phyloP scores from a whole-genome alignment of 1,140 invertebrate genomes.

The Drosophila elegans region DNA sequence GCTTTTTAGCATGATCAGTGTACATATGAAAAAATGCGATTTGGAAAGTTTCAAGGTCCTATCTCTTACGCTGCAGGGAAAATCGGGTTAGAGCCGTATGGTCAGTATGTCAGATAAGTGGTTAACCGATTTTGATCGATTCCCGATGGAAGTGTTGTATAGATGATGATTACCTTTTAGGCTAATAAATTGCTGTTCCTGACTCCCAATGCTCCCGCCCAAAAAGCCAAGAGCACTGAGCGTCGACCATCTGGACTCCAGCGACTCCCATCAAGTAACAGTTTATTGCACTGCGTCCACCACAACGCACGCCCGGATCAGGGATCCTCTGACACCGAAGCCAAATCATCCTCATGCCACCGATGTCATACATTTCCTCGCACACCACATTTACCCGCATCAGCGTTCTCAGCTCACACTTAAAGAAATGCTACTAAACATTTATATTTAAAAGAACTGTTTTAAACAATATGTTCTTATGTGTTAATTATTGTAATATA shows the following conservation, averaged over 20 bases:
- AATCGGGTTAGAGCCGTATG: too few species aligned
- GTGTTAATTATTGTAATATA: too few species aligned
- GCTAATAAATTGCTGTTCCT: neutral
- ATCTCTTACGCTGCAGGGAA: too few species aligned
- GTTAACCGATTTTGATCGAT: too few species aligned
- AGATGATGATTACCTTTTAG: too few species aligned
- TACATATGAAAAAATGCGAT: too few species aligned
- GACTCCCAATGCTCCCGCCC: neutral
- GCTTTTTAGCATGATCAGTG: too few species aligned
- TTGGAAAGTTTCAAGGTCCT: too few species aligned
- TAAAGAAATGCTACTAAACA: neutral
- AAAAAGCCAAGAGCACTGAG: conserved; percentile 3
- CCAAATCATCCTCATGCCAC: conserved; percentile 32
- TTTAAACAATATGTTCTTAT: too few species aligned
- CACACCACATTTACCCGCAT: conserved; percentile 8
- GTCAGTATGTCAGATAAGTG: too few species aligned
- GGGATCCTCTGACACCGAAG: neutral
- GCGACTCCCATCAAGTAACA: conserved; percentile 76
- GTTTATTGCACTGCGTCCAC: conserved; percentile 68
- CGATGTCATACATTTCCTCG: conserved; percentile 43
- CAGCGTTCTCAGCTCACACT: conserved; percentile 1
- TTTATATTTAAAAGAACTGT: too few species aligned
- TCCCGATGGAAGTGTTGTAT: too few species aligned
- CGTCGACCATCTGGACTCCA: conserved; percentile 35
- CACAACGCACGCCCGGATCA: conserved; percentile 25